A percentile compares a stretch with the other conserved stretches of the same genome.
phyloP scores from a whole-genome alignment of 2,888 invertebrate genomes.

The Scrobipalpa atriplicella region DNA sequence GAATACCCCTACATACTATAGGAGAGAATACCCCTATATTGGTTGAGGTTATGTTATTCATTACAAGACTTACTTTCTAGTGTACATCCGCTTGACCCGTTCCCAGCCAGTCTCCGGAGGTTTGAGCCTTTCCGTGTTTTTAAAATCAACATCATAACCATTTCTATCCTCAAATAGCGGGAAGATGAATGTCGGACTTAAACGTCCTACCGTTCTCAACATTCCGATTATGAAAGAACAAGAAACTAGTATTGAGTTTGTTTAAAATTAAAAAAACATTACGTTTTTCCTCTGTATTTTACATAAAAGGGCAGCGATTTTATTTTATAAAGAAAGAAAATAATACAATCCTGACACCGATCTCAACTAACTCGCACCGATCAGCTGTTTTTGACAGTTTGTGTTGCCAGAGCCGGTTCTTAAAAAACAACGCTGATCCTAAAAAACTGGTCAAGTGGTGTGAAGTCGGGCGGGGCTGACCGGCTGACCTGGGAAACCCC shows the following conservation, averaged over 20 bases:
- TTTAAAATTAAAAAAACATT: not conserved
- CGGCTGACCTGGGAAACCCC: too few relatives aligned
- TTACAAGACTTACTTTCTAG: slow-evolving; percentile 63
- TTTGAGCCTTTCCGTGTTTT: slow-evolving; percentile 36
- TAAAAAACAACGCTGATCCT: not conserved
- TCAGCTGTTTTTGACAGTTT: slow-evolving; percentile 7
- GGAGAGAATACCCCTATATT: not conserved
- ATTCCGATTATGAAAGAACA: slow-evolving; percentile 39
- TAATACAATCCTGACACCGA: not conserved
- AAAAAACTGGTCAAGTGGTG: too few relatives aligned
- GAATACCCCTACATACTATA: not conserved
- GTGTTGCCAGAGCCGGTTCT: not conserved
- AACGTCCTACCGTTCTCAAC: slow-evolving; percentile 55
- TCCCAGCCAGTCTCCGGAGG: slow-evolving; percentile 65
- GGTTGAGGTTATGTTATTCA: slow-evolving; percentile 13
- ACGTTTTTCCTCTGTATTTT: not conserved
- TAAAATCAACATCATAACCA: slow-evolving; percentile 52
- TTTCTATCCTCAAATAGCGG: slow-evolving; percentile 49
- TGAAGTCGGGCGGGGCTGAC: too few relatives aligned
- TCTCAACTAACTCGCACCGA: not conserved
- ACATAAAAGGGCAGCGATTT: not conserved
- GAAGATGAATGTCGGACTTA: slow-evolving; percentile 57
- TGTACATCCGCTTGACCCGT: slow-evolving; percentile 75
- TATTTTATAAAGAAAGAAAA: not conserved
- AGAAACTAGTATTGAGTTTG: not conserved